These are phyloP conservation scores for Drosophila eugracilis DNA, from an alignment of 1,140 invertebrate species.

Conservation along the genomic window DNA sequence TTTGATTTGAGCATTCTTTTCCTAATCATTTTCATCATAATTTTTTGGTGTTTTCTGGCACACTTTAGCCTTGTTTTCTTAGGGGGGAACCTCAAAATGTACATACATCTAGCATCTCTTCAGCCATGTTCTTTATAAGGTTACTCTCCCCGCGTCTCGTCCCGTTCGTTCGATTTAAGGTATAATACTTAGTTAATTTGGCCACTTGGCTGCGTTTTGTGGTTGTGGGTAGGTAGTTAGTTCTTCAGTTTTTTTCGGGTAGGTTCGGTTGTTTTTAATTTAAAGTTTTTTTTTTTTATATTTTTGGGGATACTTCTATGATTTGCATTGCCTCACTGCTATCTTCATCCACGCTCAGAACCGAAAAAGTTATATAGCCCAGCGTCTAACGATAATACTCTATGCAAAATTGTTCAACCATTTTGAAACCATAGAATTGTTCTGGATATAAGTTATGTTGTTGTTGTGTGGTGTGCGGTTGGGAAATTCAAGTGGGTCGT, in stretches of 20 bases:
- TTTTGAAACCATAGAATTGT: slow-evolving; percentile 82
- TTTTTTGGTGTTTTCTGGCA: slow-evolving; percentile 58
- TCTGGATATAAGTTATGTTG: slow-evolving; percentile 55
- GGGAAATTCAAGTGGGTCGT: slow-evolving; percentile 46
- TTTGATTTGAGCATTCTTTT: slow-evolving; percentile 76
- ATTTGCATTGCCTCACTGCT: slow-evolving; percentile 57
- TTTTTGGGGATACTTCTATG: slow-evolving; percentile 74
- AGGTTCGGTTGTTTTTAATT: slow-evolving; percentile 60
- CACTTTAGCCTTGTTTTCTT: slow-evolving; percentile 60
- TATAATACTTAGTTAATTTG: slow-evolving; percentile 81
- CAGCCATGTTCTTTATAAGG: slow-evolving; percentile 1
- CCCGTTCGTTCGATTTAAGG: slow-evolving; percentile 33
- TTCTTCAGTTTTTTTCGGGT: slow-evolving; percentile 62
- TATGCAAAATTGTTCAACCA: slow-evolving; percentile 76
- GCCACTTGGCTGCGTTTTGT: slow-evolving; percentile 75
- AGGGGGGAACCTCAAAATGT: slow-evolving; percentile 65
- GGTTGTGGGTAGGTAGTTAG: slow-evolving; percentile 74
- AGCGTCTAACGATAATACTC: slow-evolving; percentile 61
- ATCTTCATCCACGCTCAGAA: slow-evolving; percentile 52
- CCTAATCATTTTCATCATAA: slow-evolving; percentile 29
- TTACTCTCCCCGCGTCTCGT: slow-evolving; percentile 11
- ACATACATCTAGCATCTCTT: slow-evolving; percentile 60
- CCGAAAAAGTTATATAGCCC: slow-evolving; percentile 58
- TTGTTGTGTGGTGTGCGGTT: slow-evolving; percentile 33
- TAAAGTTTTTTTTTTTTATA: too few species aligned